Base-by-base conservation (phyloP, 2,888 invertebrate species). In the Spodoptera littoralis region DNA sequence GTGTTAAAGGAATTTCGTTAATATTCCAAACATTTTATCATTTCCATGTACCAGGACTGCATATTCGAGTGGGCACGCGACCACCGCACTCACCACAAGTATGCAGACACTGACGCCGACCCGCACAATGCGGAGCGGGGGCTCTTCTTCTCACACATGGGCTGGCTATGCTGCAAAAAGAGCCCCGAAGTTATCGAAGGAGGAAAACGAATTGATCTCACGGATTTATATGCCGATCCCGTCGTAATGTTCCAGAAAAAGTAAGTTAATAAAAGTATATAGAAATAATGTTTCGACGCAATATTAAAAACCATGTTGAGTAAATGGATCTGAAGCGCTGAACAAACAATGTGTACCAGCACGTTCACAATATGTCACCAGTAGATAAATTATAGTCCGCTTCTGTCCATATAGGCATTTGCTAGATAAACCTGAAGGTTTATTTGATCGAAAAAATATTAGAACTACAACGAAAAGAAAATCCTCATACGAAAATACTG, bases 131-230 rank as follows among this genome's bases (percentile, higher is more conserved):
- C 98, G 0, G 96, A 96, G 52, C 95, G 98, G 58, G 99, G 99
- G 1, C 97, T 99, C 89, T 99, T 99, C 95, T 99, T 98, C 93
- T 97, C 98, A 0, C 99, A 99, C 88, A 97, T 99, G 93, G 99
- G 99, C 53, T 99, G 99, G 99, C 93, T 99, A 58, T 95, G 98
- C 91, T 95, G 96, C 77, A 96, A 96, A 82, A 99, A 99, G 88
- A 98, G 98, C 86, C 97, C 97, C 0, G 98, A 98, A 81, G 98
- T 99, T 41, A 96, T 96, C 48, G 95, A 90, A 48, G 98, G 97
- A 79, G 98, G 99, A 46, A 96, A 96, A 76, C 95, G 96, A 30
- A 95, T 99, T 27, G 98, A 98, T 84, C 95, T 98, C 93, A 96
- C 95, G 45, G 99, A 99, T 87, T 93, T 99, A 49, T 96, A 96